Conservation (phyloP, 2,888 invertebrate genomes). For the Drosophila percnosoma region DNA sequence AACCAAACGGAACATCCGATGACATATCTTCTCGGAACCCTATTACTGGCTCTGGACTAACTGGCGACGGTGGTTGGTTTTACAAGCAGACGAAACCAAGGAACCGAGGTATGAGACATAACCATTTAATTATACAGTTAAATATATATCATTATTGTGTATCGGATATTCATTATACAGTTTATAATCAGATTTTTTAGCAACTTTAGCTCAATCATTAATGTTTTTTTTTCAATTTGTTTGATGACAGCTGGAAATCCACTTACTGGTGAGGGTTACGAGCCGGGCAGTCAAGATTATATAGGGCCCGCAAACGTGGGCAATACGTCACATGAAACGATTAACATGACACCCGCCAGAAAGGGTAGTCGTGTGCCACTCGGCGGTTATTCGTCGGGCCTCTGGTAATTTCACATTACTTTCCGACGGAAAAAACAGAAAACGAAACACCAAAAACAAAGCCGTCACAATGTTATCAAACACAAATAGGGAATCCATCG, state of each 20-base stretch:
- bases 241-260: constrained; percentile 16
- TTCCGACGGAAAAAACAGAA: not conserved
- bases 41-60: constrained; percentile 55
- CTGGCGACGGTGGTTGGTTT: constrained; percentile 53
- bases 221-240: not conserved
- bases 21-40: constrained; percentile 32
- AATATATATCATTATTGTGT: not conserved
- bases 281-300: constrained; percentile 10
- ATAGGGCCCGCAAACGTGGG: not conserved
- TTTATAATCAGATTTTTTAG: not conserved
- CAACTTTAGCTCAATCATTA: not conserved
- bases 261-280: constrained; percentile 25
- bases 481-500: not conserved
- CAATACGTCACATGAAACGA: not conserved
- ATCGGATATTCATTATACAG: not conserved
- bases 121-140: not conserved
- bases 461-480: not conserved
- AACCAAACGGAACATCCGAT: constrained; percentile 18
- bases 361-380: not conserved
- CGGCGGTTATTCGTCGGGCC: constrained; percentile 22
- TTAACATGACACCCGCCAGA: rapidly evolving
- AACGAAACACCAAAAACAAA: not conserved
- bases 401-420: constrained; percentile 11
- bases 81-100: constrained; percentile 44
- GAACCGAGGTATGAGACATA: constrained; percentile 43